These are phyloP conservation scores for Cydia amplana DNA, from an alignment of 1,140 invertebrate species.

Conservation along the genomic window DNA sequence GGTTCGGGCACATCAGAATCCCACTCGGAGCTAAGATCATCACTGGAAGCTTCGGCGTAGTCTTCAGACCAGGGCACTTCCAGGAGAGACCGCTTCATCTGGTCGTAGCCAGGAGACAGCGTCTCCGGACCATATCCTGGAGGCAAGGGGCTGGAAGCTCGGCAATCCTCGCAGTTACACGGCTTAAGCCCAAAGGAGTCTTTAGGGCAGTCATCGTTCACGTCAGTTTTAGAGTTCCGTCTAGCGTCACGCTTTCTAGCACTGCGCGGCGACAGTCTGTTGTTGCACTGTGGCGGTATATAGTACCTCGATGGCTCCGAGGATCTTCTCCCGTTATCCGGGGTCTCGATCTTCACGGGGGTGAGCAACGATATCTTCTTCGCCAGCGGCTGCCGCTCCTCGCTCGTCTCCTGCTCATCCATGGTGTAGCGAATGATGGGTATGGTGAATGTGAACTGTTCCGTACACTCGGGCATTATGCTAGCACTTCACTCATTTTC, in stretches of 20 bases:
- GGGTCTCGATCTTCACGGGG: constrained; percentile 71
- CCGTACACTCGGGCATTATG: constrained; percentile 74
- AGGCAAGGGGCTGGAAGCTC: constrained; percentile 68
- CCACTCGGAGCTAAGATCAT: constrained; percentile 94
- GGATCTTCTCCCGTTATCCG: constrained; percentile 60
- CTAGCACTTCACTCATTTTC: constrained; percentile 53
- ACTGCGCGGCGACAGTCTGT: constrained; percentile 67
- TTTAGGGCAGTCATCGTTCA: constrained; percentile 54
- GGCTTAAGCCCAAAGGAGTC: constrained; percentile 67
- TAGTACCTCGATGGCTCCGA: constrained; percentile 70
- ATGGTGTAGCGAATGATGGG: constrained; percentile 74
- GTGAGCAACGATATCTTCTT: constrained; percentile 72
- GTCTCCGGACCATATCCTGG: constrained; percentile 72
- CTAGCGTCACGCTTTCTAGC: constrained; percentile 65
- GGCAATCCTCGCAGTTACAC: constrained; percentile 73
- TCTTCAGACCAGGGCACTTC: constrained; percentile 86
- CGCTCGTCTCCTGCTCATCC: constrained; percentile 61
- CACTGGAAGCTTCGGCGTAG: constrained; percentile 91
- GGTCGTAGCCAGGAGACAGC: constrained; percentile 85
- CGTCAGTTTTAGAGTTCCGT: constrained; percentile 59
- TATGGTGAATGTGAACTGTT: constrained; percentile 68
- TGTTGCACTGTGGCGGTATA: constrained; percentile 73
- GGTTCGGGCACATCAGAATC: constrained; percentile 87
- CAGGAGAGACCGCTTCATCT: constrained; percentile 87
- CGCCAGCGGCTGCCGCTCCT: constrained; percentile 55